Evolutionary conservation across 2,888 invertebrate species (phyloP), one percentile per base, ranked within the genome.

Genomic region (Tetheella fluctuosa): DNA sequence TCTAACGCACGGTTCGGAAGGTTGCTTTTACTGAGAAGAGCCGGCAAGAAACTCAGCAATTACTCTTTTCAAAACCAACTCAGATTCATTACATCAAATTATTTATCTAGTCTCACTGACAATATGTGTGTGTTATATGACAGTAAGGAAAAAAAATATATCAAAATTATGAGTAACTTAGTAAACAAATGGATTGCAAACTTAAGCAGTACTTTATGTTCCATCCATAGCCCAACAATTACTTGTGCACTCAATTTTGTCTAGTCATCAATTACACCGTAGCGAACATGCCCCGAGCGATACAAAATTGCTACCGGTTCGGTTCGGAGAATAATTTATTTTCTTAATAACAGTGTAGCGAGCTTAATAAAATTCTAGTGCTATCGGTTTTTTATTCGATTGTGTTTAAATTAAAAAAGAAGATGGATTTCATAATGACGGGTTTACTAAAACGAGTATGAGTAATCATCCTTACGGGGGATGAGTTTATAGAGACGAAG

Each of bases 191-290:
- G n/a, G n/a, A n/a, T n/a, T n/a, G n/a, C n/a, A n/a, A n/a, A n/a
- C n/a, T n/a, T n/a, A n/a, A n/a, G n/a, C n/a, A n/a, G n/a, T 28
- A 28, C 34, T 54, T 17, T 28, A 54, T 54, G 54, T 30, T 20
- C 54, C 54, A 54, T 66, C 63, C 64, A 62, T 60, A 58, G 58
- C 53, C 59, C 61, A 63, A 65, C 75, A 71, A 77, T 79, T 74
- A 77, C 76, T 74, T 69, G 59, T 65, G 66, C 64, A 76, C 66
- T 70, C 79, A 69, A 79, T 80, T 78, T 76, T 74, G 71, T 77
- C 76, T 71, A 64, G 69, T 63, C 60, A 15, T 2, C 59, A 8
- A 6, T 78, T 28, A 76, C 76, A 82, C 76, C 66, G 76, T 20
- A 53, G 7, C 37, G 67, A 66, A 60, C 48, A 20, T 20, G 48